Evolutionary conservation across 2,797 vertebrate species (phyloP).

Genomic region (Tangara arthus): DNA sequence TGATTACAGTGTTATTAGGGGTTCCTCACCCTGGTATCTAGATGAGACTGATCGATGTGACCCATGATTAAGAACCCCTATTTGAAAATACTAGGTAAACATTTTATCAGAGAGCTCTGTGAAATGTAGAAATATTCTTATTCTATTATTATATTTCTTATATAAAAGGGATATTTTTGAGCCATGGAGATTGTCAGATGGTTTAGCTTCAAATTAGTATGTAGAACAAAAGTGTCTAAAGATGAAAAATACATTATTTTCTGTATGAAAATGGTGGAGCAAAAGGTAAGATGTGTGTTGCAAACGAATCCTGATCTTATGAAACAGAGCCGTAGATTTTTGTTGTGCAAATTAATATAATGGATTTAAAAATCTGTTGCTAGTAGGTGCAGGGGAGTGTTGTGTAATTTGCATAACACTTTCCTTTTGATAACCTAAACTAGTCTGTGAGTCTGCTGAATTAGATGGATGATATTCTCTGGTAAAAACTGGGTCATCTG

Average conservation of each 20-base stretch:
- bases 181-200: background rate
- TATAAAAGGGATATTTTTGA: background rate
- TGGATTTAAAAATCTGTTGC: background rate
- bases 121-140: background rate
- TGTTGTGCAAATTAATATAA: background rate
- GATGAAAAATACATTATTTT: background rate
- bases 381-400: background rate
- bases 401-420: background rate
- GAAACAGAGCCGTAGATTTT: background rate
- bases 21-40: background rate
- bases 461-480: background rate
- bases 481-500: slow-evolving; percentile 12
- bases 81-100: background rate
- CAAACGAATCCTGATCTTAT: background rate
- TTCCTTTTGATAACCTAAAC: slow-evolving; percentile 14
- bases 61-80: background rate
- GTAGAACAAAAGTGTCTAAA: background rate
- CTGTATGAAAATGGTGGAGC: background rate
- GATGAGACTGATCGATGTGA: background rate
- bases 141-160: background rate
- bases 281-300: background rate
- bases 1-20: background rate
- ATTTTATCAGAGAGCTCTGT: background rate
- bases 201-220: background rate
- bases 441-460: background rate